Base-by-base conservation (phyloP, 2,797 vertebrate genomes). In the Anas bahamensis region DNA sequence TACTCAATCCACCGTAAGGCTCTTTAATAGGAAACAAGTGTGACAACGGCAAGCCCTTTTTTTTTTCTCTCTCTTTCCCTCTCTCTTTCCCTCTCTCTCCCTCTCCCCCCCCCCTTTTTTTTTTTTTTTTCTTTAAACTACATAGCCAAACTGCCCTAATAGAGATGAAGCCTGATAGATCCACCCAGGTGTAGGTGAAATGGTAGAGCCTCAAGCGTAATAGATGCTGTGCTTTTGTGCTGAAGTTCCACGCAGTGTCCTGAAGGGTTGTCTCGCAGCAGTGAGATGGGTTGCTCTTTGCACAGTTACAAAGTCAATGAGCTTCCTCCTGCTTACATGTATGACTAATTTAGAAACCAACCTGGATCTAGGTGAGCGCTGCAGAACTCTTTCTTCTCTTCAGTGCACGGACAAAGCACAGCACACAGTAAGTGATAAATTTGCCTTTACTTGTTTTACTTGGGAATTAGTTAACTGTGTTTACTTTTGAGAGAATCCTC, bases 21-120 rank as follows among this genome's bases (percentile, higher is more conserved):
- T 97, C 95, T 97, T 97, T 98, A 98, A 98, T 98, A 97, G 97
- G 97, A 98, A 98, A 98, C 98, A 98, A 98, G 98, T 98, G 98
- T 98, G 97, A 98, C 97, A 98, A 96, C 92, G 90, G 97, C 97
- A 95, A 97, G 85, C 92, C 84, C 94, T 90, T 93, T 86, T 93
- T 93, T 81, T 87, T 57, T 22, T 0, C 70, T n/a, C 88, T 35
- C 68, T 0, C 73, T n/a, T 88, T 35, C 68, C 83, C 60, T 17
- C 86, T 72, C 88, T 86, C 93, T 75, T 33, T 16, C 59, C n/a
- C 44, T 42, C 22, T 48, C 46, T 28, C 41, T 6, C 64, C 4
- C 81, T 74, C 64, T 86, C 88, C 60, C 28, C 11, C 88, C 60
- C 28, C 11, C 37, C 11, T 37, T 35, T 37, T 37, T 37, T 37